Conservation (phyloP, 2,888 invertebrate genomes). For the Leucozona laternaria region DNA sequence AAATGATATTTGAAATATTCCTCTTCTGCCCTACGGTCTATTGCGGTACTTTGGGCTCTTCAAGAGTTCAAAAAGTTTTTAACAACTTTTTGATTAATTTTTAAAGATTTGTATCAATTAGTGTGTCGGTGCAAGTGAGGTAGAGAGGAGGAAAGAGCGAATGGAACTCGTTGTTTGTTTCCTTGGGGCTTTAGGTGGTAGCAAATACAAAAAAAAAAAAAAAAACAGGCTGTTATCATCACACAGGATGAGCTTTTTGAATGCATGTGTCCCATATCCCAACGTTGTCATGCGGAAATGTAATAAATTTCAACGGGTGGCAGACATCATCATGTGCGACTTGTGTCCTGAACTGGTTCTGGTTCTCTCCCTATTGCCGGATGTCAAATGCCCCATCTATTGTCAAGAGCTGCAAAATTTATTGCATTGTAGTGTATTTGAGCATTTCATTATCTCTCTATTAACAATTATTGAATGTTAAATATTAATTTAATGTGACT, state of each 20-base stretch:
- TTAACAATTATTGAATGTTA: slow-evolving; percentile 11
- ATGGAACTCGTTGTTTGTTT: slow-evolving; percentile 37
- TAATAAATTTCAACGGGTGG: slow-evolving; percentile 71
- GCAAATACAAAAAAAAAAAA: slow-evolving; percentile 20
- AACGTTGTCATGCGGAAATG: slow-evolving; percentile 70
- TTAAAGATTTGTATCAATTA: slow-evolving; percentile 71
- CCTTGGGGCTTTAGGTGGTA: not conserved
- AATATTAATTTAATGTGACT: not conserved
- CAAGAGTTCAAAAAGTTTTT: slow-evolving; percentile 60
- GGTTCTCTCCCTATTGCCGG: slow-evolving; percentile 38
- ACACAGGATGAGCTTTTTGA: slow-evolving; percentile 65
- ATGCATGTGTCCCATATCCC: slow-evolving; percentile 60
- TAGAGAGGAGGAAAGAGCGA: not conserved
- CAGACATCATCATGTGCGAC: slow-evolving; percentile 51
- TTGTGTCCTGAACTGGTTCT: slow-evolving; percentile 28
- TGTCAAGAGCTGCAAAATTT: slow-evolving; percentile 63
- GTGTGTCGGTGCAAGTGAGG: not conserved
- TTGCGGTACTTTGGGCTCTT: slow-evolving; percentile 29
- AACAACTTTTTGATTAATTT: slow-evolving; percentile 73
- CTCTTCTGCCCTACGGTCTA: slow-evolving; percentile 27
- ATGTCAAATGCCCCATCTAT: slow-evolving; percentile 60
- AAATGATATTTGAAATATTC: slow-evolving; percentile 26
- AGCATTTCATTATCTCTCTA: not conserved
- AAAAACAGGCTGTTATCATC: slow-evolving; percentile 68
- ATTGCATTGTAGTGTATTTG: slow-evolving; percentile 41